Evolutionary conservation across 1,140 invertebrate genomes (phyloP).

Genomic region (Drosophila repleta): DNA sequence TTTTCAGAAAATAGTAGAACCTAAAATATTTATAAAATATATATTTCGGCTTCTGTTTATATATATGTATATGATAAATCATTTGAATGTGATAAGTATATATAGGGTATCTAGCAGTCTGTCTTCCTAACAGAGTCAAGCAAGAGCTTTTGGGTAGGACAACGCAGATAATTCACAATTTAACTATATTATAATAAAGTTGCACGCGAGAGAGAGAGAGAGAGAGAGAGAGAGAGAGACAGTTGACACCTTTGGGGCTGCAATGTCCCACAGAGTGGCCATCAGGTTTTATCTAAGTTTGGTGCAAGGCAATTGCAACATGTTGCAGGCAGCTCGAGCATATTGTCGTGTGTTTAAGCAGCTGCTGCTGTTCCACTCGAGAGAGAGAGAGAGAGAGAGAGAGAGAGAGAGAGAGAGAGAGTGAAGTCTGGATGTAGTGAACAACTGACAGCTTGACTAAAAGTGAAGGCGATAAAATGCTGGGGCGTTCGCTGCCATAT

Average conservation of each 20-base stretch:
- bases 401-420: not conserved
- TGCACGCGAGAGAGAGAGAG: too few species aligned
- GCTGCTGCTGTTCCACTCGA: constrained; percentile 6
- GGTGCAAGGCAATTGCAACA: constrained; percentile 15
- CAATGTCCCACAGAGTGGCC: constrained; percentile 11
- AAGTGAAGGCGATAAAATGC: constrained; percentile 58
- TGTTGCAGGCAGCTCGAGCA: constrained; percentile 27
- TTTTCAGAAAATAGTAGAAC: too few species aligned
- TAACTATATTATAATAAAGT: not conserved
- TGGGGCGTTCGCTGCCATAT: constrained; percentile 57
- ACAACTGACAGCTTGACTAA: constrained; percentile 55
- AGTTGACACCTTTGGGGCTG: constrained; percentile 13
- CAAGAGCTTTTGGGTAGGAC: too few species aligned
- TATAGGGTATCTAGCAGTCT: too few species aligned
- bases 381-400: not conserved
- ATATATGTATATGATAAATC: too few species aligned
- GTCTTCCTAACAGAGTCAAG: too few species aligned
- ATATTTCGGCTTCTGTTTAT: too few species aligned
- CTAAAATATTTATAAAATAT: too few species aligned
- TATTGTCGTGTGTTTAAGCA: constrained; percentile 23
- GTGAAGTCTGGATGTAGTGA: not conserved
- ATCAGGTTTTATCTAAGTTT: constrained; percentile 34
- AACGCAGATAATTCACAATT: not conserved
- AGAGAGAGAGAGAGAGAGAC: too few species aligned
- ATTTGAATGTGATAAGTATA: too few species aligned